Conservation (phyloP, 2,113 vertebrate species). For the Emberiza fucata region DNA sequence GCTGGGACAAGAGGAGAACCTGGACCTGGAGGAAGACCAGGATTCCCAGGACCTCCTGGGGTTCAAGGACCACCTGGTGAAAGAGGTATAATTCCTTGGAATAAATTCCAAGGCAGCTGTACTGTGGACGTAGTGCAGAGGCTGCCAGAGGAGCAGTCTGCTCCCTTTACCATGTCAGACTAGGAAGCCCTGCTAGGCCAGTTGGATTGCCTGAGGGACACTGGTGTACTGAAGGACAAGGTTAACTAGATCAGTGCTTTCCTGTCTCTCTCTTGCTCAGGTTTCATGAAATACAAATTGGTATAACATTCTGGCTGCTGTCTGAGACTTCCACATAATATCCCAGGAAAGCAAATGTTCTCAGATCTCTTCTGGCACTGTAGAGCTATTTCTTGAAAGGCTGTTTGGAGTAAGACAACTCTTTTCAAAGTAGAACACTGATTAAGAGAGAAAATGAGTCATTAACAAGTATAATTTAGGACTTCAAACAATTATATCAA, state of each 20-base stretch:
- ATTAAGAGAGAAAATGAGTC: neutral
- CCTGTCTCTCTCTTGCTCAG: neutral
- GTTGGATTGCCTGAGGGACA: neutral
- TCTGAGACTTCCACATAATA: neutral
- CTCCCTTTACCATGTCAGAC: neutral
- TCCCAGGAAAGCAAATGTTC: neutral
- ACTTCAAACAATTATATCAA: neutral
- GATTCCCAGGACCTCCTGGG: conserved; percentile 90
- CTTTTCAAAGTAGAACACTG: neutral
- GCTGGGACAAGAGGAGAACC: conserved; percentile 87
- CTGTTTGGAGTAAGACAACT: neutral
- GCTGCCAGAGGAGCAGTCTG: neutral
- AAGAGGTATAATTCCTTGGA: no score
- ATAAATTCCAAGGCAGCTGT: neutral
- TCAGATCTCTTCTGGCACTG: conserved; percentile 1
- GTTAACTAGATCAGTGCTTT: neutral
- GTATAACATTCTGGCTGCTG: neutral
- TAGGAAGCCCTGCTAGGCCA: neutral
- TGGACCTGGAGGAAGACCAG: conserved; percentile 84
- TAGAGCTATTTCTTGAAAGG: conserved; percentile 17
- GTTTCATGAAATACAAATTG: neutral
- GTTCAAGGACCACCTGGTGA: conserved; percentile 87
- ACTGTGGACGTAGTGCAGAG: neutral
- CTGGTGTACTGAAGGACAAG: neutral
- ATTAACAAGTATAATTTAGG: neutral